A percentile compares a stretch with the other conserved stretches of the same genome.
These are phyloP conservation scores for Drosophila eohydei DNA, from an alignment of 2,888 invertebrate genomes.

Conservation along the genomic window DNA sequence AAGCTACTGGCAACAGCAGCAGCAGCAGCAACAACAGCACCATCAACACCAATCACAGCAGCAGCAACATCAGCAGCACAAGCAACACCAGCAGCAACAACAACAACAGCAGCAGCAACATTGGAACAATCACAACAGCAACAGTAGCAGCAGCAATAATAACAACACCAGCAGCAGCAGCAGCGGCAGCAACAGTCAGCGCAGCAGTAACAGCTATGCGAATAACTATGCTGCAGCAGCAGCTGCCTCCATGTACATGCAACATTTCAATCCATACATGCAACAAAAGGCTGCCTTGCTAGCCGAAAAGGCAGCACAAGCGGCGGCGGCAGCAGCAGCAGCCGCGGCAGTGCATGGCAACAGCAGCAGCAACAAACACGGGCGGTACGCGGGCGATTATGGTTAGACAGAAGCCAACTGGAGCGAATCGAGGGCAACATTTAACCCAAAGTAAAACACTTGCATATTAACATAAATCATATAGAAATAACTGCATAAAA, in stretches of 20 bases:
- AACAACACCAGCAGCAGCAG: conserved; percentile 28
- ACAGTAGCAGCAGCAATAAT: conserved; percentile 15
- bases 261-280: conserved; percentile 75
- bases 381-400: conserved; percentile 64
- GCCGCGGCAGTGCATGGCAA: conserved; percentile 37
- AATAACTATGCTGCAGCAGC: conserved; percentile 72
- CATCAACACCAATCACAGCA: conserved; percentile 52
- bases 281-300: conserved; percentile 75
- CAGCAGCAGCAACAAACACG: conserved; percentile 52
- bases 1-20: conserved; percentile 71
- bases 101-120: conserved; percentile 46
- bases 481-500: conserved; percentile 52
- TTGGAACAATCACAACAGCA: conserved; percentile 24
- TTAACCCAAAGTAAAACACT: conserved; percentile 29
- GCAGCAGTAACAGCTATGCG: conserved; percentile 59
- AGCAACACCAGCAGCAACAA: conserved; percentile 68
- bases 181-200: conserved; percentile 48
- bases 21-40: conserved; percentile 60
- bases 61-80: conserved; percentile 42
- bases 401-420: conserved; percentile 41
- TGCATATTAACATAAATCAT: conserved; percentile 62
- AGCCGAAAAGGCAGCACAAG: conserved; percentile 72
- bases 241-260: conserved; percentile 79
- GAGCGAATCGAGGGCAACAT: conserved; percentile 1
- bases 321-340: conserved; percentile 63